These are phyloP conservation scores for Rhinolophus sinicus DNA, from an alignment of 2,113 vertebrate species.

Conservation along the genomic window DNA sequence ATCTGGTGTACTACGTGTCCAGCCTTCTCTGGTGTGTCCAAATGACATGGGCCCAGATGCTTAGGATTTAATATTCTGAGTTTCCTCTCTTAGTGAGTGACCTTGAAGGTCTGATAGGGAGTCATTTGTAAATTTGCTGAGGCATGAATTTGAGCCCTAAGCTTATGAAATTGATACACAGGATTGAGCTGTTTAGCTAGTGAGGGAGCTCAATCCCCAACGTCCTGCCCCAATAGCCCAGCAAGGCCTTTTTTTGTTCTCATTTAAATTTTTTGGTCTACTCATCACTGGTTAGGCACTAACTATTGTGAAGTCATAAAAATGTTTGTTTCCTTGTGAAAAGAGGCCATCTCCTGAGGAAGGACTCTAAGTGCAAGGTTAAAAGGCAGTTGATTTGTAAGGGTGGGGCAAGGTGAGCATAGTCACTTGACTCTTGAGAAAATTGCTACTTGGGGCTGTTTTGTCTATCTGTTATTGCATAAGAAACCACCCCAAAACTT, in stretches of 20 bases:
- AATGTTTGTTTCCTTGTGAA: slow-evolving; percentile 1
- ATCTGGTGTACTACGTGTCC: neutral
- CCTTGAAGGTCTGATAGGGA: slow-evolving; percentile 36
- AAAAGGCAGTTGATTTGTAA: slow-evolving; percentile 19
- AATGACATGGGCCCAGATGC: neutral
- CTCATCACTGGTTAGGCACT: slow-evolving; percentile 11
- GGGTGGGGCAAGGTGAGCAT: neutral
- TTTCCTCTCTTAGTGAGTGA: slow-evolving; percentile 51
- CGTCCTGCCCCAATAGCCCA: neutral
- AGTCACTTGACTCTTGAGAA: neutral
- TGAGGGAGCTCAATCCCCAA: neutral
- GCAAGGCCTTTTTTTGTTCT: neutral
- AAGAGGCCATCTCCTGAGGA: neutral
- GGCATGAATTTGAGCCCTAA: slow-evolving; percentile 17
- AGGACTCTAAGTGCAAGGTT: neutral
- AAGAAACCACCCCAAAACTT: neutral
- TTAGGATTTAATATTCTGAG: slow-evolving; percentile 28
- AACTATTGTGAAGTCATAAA: neutral
- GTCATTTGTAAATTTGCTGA: slow-evolving; percentile 56
- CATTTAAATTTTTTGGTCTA: neutral
- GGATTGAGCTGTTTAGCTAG: neutral
- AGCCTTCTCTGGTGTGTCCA: neutral
- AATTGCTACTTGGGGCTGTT: neutral
- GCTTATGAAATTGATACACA: slow-evolving; percentile 22
- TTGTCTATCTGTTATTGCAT: neutral